Conservation (phyloP, 2,797 vertebrate genomes). For the Scyliorhinus canicula region DNA sequence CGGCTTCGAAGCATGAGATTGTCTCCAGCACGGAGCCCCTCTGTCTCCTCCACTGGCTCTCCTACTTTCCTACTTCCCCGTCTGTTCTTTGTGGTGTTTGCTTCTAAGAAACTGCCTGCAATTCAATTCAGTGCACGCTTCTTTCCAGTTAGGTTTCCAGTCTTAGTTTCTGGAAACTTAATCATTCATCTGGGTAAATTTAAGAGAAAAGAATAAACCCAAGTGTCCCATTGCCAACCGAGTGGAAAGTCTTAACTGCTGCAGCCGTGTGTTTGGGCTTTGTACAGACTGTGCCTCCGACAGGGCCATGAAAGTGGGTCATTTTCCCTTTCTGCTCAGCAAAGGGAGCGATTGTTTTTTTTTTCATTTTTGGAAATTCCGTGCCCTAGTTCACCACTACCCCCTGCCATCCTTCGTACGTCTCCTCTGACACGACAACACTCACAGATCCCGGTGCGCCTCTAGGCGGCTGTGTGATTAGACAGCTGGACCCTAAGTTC, state of each 20-base stretch:
- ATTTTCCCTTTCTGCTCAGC: not conserved
- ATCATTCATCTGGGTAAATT: slow-evolving; percentile 25
- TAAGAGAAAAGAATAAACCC: slow-evolving; percentile 29
- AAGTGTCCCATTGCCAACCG: not conserved
- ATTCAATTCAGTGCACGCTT: not conserved
- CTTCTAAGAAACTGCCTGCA: not conserved
- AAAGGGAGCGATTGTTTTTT: not conserved
- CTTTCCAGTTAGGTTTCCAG: slow-evolving; percentile 23
- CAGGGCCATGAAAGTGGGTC: not conserved
- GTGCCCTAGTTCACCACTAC: not conserved
- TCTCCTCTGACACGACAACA: not conserved
- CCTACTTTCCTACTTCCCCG: not conserved
- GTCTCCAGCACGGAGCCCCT: not conserved
- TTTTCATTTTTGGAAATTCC: not conserved
- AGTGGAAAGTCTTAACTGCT: slow-evolving; percentile 7
- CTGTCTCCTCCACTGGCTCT: slow-evolving; percentile 8
- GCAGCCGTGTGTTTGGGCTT: not conserved
- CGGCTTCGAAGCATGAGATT: not conserved
- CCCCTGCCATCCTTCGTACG: not conserved
- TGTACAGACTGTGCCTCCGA: slow-evolving; percentile 4
- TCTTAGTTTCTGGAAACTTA: slow-evolving; percentile 23
- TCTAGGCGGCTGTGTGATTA: not conserved
- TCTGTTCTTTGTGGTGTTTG: slow-evolving; percentile 4
- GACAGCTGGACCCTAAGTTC: no score
- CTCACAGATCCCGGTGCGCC: not conserved